Evolutionary conservation across 1,140 invertebrate genomes (phyloP).

Genomic region (Drosophila ironensis): DNA sequence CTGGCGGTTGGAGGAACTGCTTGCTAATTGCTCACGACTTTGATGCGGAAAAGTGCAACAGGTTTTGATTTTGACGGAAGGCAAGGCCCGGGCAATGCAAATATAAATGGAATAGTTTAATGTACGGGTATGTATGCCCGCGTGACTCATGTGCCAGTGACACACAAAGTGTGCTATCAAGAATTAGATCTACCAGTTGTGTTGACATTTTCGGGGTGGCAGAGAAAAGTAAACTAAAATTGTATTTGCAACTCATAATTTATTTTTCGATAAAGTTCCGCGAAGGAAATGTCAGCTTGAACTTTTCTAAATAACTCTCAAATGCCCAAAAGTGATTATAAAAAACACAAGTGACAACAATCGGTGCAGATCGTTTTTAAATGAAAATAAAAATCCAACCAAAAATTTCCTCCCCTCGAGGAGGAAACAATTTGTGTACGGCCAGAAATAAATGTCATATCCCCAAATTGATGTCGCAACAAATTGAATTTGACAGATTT

Average conservation of each 20-base stretch:
- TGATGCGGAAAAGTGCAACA: conserved; percentile 73
- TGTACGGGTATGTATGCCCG: conserved; percentile 5
- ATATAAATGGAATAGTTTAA: conserved; percentile 33
- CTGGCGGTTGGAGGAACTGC: conserved; percentile 50
- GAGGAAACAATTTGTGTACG: neutral
- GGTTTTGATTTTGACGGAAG: conserved; percentile 28
- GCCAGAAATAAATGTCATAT: conserved; percentile 20
- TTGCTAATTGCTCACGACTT: conserved; percentile 68
- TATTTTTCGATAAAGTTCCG: conserved; percentile 1
- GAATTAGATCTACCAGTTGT: conserved; percentile 15
- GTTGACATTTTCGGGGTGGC: conserved; percentile 13
- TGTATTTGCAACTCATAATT: neutral
- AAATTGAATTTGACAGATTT: conserved; percentile 43
- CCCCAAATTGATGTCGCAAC: conserved; percentile 24
- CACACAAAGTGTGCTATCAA: conserved; percentile 7
- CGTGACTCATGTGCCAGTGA: conserved; percentile 28
- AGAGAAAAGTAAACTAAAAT: conserved; percentile 18
- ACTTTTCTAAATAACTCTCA: too few species aligned
- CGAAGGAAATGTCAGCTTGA: neutral
- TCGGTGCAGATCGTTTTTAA: neutral
- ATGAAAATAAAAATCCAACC: too few species aligned
- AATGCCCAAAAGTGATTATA: neutral
- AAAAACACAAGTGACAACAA: neutral
- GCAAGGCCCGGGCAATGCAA: conserved; percentile 9
- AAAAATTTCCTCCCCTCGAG: neutral